Conservation (phyloP, 2,113 vertebrate species). For the Picathartes gymnocephalus region DNA sequence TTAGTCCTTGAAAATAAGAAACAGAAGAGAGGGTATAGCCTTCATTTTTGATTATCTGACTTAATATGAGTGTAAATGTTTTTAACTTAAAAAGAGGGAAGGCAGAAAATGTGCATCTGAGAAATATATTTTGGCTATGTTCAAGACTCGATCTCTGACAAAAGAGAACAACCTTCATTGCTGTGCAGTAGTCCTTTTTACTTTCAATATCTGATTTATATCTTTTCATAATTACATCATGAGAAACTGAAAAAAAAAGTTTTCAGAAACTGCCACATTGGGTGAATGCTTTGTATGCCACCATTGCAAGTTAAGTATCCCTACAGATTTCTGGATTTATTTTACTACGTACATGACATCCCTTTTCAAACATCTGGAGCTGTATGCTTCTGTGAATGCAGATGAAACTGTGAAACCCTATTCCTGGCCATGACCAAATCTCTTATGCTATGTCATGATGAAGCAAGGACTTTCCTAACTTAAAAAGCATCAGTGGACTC, state of each 20-base stretch:
- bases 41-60: neutral
- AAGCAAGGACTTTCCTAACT: neutral
- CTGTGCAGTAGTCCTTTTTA: neutral
- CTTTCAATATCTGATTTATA: neutral
- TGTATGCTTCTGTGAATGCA: neutral
- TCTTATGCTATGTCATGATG: neutral
- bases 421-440: neutral
- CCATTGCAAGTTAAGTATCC: neutral
- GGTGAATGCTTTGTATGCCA: neutral
- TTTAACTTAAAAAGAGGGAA: neutral
- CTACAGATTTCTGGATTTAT: neutral
- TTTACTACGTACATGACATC: neutral
- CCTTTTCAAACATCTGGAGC: neutral
- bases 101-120: neutral
- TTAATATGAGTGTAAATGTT: neutral
- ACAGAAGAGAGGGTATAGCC: neutral
- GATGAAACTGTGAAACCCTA: neutral
- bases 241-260: neutral
- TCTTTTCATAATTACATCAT: neutral
- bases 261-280: neutral
- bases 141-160: neutral
- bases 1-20: neutral
- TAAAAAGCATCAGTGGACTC: neutral
- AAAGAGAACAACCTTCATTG: neutral
- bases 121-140: neutral